phyloP scores from a whole-genome alignment of 1,140 invertebrate genomes.

The Akabosia matsudoensis region DNA sequence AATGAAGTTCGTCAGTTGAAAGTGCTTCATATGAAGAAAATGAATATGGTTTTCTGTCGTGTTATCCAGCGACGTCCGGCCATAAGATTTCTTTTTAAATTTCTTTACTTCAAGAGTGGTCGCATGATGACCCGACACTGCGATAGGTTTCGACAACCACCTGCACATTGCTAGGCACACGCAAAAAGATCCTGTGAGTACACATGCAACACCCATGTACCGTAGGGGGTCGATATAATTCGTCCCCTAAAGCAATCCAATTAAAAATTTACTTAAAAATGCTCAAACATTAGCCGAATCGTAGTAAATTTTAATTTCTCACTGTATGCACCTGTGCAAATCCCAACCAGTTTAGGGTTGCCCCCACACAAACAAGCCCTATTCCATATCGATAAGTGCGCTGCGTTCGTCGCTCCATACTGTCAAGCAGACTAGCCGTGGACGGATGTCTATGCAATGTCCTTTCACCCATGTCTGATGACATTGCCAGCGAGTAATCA shows the following conservation, averaged over 20 bases:
- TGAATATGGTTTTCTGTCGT: neutral
- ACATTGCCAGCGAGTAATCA: constrained; percentile 6
- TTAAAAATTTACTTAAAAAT: too few relatives aligned
- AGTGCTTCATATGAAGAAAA: neutral
- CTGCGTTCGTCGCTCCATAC: constrained; percentile 47
- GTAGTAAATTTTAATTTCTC: too few relatives aligned
- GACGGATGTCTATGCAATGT: constrained; percentile 22
- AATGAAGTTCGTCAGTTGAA: neutral
- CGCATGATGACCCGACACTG: constrained; percentile 44
- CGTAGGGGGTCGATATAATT: constrained; percentile 65
- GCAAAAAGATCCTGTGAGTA: constrained; percentile 67
- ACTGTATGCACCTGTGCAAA: constrained; percentile 60
- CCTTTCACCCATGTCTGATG: constrained; percentile 19
- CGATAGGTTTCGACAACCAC: constrained; percentile 65
- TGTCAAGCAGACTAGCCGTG: constrained; percentile 39
- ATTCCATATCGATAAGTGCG: constrained; percentile 70
- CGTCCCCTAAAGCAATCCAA: constrained; percentile 31
- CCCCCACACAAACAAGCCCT: constrained; percentile 69
- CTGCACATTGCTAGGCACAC: constrained; percentile 73
- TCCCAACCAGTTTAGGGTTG: constrained; percentile 71
- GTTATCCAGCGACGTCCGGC: neutral
- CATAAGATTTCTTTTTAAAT: too few relatives aligned
- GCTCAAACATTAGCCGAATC: too few relatives aligned
- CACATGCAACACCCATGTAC: constrained; percentile 70
- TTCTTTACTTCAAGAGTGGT: neutral